Percentiles rank a stretch among this genome's conserved stretches.
Conservation (phyloP, 2,113 vertebrate genomes). For the Lanius collurio region DNA sequence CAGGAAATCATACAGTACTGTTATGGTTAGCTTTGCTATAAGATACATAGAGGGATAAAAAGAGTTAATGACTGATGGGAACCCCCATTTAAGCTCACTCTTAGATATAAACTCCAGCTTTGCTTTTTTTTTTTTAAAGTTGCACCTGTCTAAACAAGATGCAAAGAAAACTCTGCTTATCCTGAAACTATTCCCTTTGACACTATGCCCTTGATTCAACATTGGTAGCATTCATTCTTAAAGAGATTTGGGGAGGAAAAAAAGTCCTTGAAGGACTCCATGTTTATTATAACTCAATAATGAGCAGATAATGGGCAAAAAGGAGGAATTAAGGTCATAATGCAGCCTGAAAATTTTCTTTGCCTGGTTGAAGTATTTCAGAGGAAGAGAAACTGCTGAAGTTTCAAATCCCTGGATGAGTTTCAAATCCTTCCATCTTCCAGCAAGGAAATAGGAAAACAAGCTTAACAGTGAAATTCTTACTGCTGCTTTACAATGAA, state of each 20-base stretch:
- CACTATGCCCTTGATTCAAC: background rate
- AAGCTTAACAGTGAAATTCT: background rate
- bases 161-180: background rate
- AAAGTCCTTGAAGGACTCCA: background rate
- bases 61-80: background rate
- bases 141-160: background rate
- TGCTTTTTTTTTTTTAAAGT: background rate
- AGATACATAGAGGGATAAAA: background rate
- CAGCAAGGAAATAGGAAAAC: conserved; percentile 20
- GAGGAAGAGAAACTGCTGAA: conserved; percentile 45
- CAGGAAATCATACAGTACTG: conserved; percentile 24
- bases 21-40: background rate
- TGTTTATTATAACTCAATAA: conserved; percentile 35
- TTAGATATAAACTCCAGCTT: background rate
- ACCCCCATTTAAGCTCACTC: background rate
- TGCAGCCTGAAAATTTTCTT: conserved; percentile 26
- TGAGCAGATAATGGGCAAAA: conserved; percentile 34
- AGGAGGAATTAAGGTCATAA: conserved; percentile 46
- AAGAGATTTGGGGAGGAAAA: background rate
- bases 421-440: conserved; percentile 41
- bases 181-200: background rate
- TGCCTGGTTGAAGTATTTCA: background rate
- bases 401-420: conserved; percentile 47
- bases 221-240: background rate
- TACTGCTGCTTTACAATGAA: background rate